Conservation (phyloP, 2,888 invertebrate genomes). For the Mesochorus sp. region DNA sequence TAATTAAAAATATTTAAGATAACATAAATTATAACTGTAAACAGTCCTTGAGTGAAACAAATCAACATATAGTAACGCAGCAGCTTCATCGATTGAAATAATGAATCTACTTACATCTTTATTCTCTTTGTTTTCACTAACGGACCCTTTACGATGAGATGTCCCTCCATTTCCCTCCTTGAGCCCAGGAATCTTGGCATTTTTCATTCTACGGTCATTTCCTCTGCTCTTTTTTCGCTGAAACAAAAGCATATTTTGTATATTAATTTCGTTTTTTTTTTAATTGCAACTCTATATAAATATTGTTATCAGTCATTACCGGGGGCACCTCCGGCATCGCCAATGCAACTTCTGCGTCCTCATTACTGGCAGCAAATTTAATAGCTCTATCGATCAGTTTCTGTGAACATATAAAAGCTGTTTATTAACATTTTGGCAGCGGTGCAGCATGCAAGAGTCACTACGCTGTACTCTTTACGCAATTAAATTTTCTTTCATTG, state of each 20-base stretch:
- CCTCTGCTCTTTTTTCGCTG: neutral
- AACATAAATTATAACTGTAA: neutral
- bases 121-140: too few relatives aligned
- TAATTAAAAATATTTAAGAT: neutral
- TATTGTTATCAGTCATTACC: neutral
- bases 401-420: neutral
- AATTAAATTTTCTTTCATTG: neutral
- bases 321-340: neutral
- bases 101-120: too few relatives aligned
- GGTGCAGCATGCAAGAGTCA: neutral
- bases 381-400: neutral
- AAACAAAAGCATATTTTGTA: neutral
- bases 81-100: neutral
- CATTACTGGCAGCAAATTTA: neutral
- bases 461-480: neutral
- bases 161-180: neutral
- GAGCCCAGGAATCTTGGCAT: neutral
- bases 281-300: neutral
- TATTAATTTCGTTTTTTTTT: neutral
- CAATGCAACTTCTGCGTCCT: neutral
- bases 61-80: neutral
- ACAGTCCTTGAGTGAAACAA: neutral
- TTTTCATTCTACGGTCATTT: neutral
- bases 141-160: neutral
- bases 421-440: neutral